phyloP scores from a whole-genome alignment of 2,797 vertebrate genomes.

The Poecilia picta region DNA sequence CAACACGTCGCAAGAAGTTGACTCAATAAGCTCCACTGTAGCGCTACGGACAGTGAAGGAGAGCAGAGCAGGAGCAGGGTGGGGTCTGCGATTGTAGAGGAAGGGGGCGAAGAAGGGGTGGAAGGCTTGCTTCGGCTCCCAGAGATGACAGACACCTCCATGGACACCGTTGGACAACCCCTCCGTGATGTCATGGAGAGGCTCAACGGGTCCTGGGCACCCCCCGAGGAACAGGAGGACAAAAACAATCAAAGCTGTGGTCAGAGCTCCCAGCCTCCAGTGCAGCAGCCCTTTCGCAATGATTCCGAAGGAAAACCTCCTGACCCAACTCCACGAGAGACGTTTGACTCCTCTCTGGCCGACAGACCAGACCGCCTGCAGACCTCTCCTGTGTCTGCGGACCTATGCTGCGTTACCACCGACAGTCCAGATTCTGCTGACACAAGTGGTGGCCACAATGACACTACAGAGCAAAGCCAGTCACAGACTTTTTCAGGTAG shows the following conservation, averaged over 20 bases:
- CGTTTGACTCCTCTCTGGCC: constrained; percentile 30
- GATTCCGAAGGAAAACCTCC: constrained; percentile 84
- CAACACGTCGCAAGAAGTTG: constrained; percentile 28
- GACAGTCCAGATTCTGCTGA: constrained; percentile 90
- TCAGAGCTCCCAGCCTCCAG: constrained; percentile 58
- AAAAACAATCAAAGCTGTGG: constrained; percentile 4
- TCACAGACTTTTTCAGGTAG: constrained; percentile 89
- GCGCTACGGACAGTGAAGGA: constrained; percentile 35
- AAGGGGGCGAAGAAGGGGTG: constrained; percentile 53
- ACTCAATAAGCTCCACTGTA: constrained; percentile 50
- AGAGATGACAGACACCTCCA: constrained; percentile 92
- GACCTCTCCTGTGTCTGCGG: constrained; percentile 83
- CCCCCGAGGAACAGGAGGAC: constrained; percentile 34
- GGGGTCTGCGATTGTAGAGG: constrained; percentile 53
- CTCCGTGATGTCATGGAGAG: constrained; percentile 89
- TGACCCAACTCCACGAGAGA: constrained; percentile 76
- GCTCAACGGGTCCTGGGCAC: constrained; percentile 84
- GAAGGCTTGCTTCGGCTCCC: constrained; percentile 86
- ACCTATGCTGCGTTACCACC: constrained; percentile 92
- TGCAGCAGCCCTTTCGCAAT: constrained; percentile 93
- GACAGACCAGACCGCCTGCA: constrained; percentile 74
- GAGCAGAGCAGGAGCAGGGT: constrained; percentile 56
- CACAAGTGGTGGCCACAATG: constrained; percentile 93
- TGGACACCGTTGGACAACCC: constrained; percentile 89
- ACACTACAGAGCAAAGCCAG: constrained; percentile 92